These are phyloP conservation scores for Cartodere bifasciata DNA, from an alignment of 2,888 invertebrate genomes.

Conservation along the genomic window DNA sequence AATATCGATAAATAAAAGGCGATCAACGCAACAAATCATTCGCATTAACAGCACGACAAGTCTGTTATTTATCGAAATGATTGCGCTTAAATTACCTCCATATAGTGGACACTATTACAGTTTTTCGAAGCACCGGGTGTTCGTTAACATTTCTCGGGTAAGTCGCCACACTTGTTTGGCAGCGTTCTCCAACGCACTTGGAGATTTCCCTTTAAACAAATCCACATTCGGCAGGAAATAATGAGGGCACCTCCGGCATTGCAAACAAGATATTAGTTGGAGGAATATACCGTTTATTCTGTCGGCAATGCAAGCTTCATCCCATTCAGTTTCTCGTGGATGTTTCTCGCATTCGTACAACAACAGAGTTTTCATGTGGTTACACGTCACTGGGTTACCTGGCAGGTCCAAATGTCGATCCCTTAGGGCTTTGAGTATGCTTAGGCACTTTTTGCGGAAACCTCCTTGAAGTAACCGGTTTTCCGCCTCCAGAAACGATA, in stretches of 20 bases:
- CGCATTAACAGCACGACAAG: too few species aligned
- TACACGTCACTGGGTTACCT: slow-evolving; percentile 64
- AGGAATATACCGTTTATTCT: slow-evolving; percentile 70
- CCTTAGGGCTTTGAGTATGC: slow-evolving; percentile 64
- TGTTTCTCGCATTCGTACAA: slow-evolving; percentile 83
- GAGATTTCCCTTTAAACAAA: slow-evolving; percentile 67
- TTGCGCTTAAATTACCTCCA: too few species aligned
- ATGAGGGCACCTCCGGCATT: slow-evolving; percentile 73
- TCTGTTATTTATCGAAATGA: too few species aligned
- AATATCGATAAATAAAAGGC: too few species aligned
- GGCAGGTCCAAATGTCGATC: slow-evolving; percentile 67
- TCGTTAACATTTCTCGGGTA: slow-evolving; percentile 65
- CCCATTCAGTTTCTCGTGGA: slow-evolving; percentile 70
- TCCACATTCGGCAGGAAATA: slow-evolving; percentile 75
- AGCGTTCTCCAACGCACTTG: slow-evolving; percentile 63
- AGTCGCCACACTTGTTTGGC: slow-evolving; percentile 73
- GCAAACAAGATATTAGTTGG: slow-evolving; percentile 73
- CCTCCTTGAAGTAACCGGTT: slow-evolving; percentile 61
- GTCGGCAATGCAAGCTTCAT: slow-evolving; percentile 65
- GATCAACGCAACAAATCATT: too few species aligned
- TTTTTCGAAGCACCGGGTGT: slow-evolving; percentile 65
- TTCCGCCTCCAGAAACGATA: slow-evolving; percentile 69
- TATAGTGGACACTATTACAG: too few species aligned
- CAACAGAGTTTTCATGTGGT: slow-evolving; percentile 64
- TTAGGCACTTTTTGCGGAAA: slow-evolving; percentile 57